These are phyloP conservation scores for Etheostoma perlongum DNA, from an alignment of 2,797 vertebrate genomes.

Conservation along the genomic window DNA sequence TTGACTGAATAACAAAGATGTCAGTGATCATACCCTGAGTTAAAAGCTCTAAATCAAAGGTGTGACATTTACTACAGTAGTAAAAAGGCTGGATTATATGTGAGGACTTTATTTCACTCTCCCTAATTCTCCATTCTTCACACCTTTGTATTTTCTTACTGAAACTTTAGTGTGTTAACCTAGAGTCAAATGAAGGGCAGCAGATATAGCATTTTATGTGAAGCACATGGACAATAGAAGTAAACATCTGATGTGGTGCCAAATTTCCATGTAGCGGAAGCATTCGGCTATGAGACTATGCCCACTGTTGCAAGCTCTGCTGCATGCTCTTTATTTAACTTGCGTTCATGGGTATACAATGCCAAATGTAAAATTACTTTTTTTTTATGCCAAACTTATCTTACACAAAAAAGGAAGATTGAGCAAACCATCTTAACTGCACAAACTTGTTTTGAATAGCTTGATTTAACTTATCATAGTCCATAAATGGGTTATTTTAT, in stretches of 20 bases:
- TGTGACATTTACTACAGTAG: conserved; percentile 13
- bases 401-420: neutral
- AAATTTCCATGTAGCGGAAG: conserved; percentile 57
- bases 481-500: neutral
- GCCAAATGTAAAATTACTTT: neutral
- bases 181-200: conserved; percentile 24
- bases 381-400: neutral
- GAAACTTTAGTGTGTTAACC: neutral
- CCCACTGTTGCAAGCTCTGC: conserved; percentile 32
- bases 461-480: neutral
- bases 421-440: neutral
- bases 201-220: conserved; percentile 1
- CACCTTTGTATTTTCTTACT: neutral
- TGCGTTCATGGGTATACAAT: conserved; percentile 6
- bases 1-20: conserved; percentile 7
- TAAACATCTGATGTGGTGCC: conserved; percentile 47
- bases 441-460: neutral
- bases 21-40: conserved; percentile 5
- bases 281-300: conserved; percentile 68
- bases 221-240: neutral
- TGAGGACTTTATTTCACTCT: neutral
- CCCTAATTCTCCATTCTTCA: conserved; percentile 2
- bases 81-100: conserved; percentile 1
- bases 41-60: conserved; percentile 30
- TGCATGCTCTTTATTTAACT: conserved; percentile 24